These are phyloP conservation scores for Thamnophis elegans DNA, from an alignment of 2,797 vertebrate species.

Conservation along the genomic window DNA sequence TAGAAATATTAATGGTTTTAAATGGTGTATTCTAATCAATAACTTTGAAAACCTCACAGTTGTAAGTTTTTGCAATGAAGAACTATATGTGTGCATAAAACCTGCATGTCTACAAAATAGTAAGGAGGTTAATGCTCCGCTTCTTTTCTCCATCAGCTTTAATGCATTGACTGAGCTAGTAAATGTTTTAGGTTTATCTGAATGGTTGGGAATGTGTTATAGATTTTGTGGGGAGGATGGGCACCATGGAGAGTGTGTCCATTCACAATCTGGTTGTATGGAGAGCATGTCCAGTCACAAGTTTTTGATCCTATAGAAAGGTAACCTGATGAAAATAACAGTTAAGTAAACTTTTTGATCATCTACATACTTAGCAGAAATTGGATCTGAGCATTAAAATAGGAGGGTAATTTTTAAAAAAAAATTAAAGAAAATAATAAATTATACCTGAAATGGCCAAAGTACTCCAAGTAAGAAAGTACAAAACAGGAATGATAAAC, in stretches of 20 bases:
- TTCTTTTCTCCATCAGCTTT: neutral
- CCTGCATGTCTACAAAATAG: neutral
- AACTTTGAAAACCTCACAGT: neutral
- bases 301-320: neutral
- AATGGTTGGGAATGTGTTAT: neutral
- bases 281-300: neutral
- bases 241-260: neutral
- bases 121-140: neutral
- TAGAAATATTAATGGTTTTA: neutral
- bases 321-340: neutral
- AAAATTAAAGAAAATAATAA: neutral
- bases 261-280: neutral
- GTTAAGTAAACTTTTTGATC: neutral
- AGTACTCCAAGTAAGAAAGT: neutral
- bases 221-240: neutral
- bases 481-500: neutral
- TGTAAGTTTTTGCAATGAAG: neutral
- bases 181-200: neutral
- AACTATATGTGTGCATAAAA: neutral
- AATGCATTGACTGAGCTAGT: neutral
- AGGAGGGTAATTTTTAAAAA: neutral
- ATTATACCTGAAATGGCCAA: neutral
- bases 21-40: neutral
- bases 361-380: neutral
- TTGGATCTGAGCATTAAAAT: neutral